These are phyloP conservation scores for Morus bassanus DNA, from an alignment of 2,797 vertebrate species.

Conservation along the genomic window DNA sequence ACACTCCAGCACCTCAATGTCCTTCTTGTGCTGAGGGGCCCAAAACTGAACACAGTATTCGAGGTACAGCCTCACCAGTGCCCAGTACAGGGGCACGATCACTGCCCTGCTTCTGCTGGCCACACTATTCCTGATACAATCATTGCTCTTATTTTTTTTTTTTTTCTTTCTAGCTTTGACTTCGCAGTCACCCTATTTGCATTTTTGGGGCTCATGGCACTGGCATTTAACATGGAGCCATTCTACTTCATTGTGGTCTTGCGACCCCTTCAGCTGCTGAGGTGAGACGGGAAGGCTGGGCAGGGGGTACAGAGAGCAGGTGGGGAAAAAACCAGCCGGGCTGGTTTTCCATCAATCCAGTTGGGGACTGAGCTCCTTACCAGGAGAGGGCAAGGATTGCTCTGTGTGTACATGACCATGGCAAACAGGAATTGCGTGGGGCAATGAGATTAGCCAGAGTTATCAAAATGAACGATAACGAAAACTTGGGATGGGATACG, in stretches of 20 bases:
- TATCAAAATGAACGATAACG: conserved; percentile 6
- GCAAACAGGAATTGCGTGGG: conserved; percentile 8
- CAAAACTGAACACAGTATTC: no score
- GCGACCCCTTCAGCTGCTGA: conserved; percentile 91
- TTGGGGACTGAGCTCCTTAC: not conserved
- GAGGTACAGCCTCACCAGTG: no score
- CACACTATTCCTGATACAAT: no score
- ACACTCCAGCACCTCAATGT: no score
- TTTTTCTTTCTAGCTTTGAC: conserved; percentile 84
- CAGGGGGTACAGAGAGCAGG: not conserved
- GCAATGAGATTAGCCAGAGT: conserved; percentile 53
- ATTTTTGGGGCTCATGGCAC: conserved; percentile 90
- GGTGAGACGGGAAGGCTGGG: conserved; percentile 70
- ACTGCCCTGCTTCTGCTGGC: no score
- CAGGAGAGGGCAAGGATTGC: conserved; percentile 37
- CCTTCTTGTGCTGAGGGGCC: no score
- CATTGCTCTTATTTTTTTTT: not conserved
- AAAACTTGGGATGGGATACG: conserved; percentile 57
- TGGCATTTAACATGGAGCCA: conserved; percentile 92
- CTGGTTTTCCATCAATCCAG: not conserved
- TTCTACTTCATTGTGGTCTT: conserved; percentile 98
- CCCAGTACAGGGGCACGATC: no score
- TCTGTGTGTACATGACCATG: conserved; percentile 32
- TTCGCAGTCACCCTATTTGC: conserved; percentile 93
- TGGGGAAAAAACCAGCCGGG: not conserved